Evolutionary conservation across 2,797 vertebrate genomes (phyloP), one percentile per base, ranked within the genome.

Genomic region (Pristis pectinata): DNA sequence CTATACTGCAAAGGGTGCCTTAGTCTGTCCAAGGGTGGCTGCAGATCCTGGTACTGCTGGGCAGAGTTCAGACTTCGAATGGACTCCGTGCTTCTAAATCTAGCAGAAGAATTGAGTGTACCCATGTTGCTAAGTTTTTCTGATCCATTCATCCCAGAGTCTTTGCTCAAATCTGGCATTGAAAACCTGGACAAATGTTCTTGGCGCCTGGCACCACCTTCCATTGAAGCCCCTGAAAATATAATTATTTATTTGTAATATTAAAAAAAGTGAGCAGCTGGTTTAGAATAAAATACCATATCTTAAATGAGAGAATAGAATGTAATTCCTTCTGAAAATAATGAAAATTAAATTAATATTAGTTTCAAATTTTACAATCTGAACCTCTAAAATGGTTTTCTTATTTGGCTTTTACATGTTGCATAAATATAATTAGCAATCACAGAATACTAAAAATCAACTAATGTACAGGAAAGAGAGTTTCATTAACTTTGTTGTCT

Each of bases 101-200:
- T 98, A 96, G 97, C 96, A 0, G 98, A 99, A 0, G 98, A 99
- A 96, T 98, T 99, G 0, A 99, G 97, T 0, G 98, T 99, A 91
- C 97, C 98, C 98, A 98, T 98, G 96, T 98, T 98, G 96, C 98
- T 99, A 96, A 98, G 95, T 96, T 99, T 99, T 96, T 99, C 98
- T 0, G 98, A 99, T 95, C 98, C 95, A 0, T 99, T 99, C 98
- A 99, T 98, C 70, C 98, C 99, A 0, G 99, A 99, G 97, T 99
- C 99, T 96, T 99, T 99, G 97, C 99, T 99, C 95, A 99, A 97
- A 96, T 99, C 99, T 0, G 99, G 99, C 99, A 99, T 99, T 24
- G 99, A 99, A 96, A 99, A 99, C 53, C 98, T 97, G 92, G 99
- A 99, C 67, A 99, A 98, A 94, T 99, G 98, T 96, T 99, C 99